phyloP scores from a whole-genome alignment of 2,797 vertebrate species.

The Macrochelys suwanniensis region DNA sequence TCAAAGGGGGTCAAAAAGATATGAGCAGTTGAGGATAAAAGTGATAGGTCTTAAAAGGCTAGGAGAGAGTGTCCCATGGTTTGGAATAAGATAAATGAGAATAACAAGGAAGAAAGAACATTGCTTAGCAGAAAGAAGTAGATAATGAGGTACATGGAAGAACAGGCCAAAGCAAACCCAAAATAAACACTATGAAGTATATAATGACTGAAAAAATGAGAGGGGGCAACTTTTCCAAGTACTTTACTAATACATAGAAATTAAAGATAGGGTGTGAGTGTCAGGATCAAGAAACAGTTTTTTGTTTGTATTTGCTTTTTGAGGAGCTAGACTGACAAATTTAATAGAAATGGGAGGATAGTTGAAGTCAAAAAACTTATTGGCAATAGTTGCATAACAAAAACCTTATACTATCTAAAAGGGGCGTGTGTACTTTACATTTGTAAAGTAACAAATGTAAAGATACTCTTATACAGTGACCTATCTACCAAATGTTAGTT shows the following conservation, averaged over 20 bases:
- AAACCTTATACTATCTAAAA: background rate
- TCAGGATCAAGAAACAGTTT: background rate
- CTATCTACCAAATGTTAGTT: background rate
- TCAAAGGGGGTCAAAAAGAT: background rate
- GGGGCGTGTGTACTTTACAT: background rate
- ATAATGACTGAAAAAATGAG: background rate
- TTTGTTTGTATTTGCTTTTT: background rate
- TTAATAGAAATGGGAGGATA: background rate
- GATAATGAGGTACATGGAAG: background rate
- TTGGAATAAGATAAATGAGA: background rate
- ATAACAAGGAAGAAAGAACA: background rate
- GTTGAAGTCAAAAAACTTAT: background rate
- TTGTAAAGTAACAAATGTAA: background rate
- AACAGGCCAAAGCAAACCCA: background rate
- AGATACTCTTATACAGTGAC: background rate
- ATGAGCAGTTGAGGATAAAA: background rate
- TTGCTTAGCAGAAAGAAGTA: background rate
- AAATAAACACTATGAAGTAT: background rate
- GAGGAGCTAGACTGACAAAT: background rate
- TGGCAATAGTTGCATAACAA: background rate
- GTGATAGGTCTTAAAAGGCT: background rate
- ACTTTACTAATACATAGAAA: background rate
- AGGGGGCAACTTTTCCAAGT: background rate
- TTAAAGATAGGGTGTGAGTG: background rate
- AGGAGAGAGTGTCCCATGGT: background rate